These are phyloP conservation scores for Delphinapterus leucas DNA, from an alignment of 2,113 vertebrate species.

Conservation along the genomic window DNA sequence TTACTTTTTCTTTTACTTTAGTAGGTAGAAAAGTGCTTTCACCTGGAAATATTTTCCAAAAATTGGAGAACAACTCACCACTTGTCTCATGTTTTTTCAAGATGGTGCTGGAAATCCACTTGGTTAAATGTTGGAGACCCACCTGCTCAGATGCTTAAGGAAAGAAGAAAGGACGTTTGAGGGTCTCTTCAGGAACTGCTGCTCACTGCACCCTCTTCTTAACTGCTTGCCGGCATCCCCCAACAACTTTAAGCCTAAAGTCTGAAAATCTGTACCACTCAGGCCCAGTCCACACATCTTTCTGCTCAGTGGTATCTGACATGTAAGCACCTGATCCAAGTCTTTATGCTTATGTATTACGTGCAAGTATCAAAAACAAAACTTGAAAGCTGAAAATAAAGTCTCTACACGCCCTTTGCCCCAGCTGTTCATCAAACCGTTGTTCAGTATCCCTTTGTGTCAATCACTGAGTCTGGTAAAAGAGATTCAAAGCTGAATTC, in stretches of 20 bases:
- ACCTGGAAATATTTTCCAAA: neutral
- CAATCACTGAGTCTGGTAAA: neutral
- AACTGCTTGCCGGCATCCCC: neutral
- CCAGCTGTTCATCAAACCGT: neutral
- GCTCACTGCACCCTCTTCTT: neutral
- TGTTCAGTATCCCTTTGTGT: fast-evolving
- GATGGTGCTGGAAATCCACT: neutral
- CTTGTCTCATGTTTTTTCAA: neutral
- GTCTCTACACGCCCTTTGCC: fast-evolving
- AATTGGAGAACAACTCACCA: neutral
- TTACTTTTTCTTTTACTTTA: neutral
- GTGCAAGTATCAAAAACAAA: neutral
- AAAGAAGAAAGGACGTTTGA: neutral
- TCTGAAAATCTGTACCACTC: neutral
- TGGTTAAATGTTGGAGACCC: neutral
- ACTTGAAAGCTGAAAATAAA: neutral
- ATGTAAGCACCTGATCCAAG: neutral
- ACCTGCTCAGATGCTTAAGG: neutral
- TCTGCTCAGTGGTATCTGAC: neutral
- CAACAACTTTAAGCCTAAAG: neutral
- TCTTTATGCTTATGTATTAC: neutral
- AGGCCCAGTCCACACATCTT: neutral
- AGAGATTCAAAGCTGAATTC: neutral
- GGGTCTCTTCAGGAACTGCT: neutral
- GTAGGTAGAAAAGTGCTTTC: neutral